These are phyloP conservation scores for Drosophila birchii DNA, from an alignment of 2,888 invertebrate species.

Conservation along the genomic window DNA sequence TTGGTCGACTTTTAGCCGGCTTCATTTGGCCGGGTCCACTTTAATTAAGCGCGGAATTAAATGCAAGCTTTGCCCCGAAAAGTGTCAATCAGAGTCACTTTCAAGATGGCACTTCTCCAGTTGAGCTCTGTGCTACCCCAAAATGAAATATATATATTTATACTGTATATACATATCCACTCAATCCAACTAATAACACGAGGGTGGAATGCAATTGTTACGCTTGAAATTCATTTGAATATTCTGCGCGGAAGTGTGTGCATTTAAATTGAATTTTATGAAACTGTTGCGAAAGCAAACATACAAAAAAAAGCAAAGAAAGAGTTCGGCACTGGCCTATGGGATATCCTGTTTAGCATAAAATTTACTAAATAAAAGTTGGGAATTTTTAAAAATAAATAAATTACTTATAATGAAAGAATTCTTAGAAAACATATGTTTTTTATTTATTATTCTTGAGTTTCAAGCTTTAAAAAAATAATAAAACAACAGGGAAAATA, in stretches of 20 bases:
- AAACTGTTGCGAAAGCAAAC: conserved; percentile 48
- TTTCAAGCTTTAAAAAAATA: background rate
- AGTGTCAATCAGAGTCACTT: conserved; percentile 22
- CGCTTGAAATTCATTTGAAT: conserved; percentile 56
- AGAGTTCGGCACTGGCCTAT: fast-evolving
- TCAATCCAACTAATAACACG: conserved; percentile 11
- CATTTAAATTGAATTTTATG: conserved; percentile 65
- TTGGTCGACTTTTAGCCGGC: conserved; percentile 24
- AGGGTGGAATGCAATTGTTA: conserved; percentile 49
- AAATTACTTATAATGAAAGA: background rate
- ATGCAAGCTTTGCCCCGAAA: conserved; percentile 3
- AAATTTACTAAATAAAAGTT: background rate
- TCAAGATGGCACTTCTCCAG: conserved; percentile 5
- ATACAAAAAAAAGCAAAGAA: background rate
- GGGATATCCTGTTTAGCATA: background rate
- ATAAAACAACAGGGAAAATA: background rate
- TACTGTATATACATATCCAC: background rate
- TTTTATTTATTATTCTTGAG: background rate
- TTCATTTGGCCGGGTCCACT: conserved; percentile 19
- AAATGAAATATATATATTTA: background rate
- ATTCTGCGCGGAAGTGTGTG: conserved; percentile 38
- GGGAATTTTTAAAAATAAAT: background rate
- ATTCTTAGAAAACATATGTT: background rate
- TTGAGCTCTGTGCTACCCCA: background rate
- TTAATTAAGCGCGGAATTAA: conserved; percentile 18